Evolutionary conservation across 2,888 invertebrate species (phyloP).

Genomic region (Latrodectus hesperus): DNA sequence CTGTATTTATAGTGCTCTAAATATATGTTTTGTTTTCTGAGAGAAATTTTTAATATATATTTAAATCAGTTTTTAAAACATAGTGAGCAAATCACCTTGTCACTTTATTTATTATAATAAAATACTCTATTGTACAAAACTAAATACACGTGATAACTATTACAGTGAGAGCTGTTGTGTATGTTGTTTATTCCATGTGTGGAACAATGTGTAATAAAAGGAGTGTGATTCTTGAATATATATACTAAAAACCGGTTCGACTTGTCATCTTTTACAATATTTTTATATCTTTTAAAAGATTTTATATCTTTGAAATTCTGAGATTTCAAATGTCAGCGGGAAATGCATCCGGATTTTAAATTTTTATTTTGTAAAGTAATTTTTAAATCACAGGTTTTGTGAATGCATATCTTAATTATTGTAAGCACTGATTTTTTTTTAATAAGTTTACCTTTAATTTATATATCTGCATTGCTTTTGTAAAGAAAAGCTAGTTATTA

Average conservation of each 20-base stretch:
- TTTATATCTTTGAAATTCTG: background rate
- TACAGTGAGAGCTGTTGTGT: background rate
- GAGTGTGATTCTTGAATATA: background rate
- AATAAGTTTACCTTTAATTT: background rate
- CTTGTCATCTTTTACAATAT: background rate
- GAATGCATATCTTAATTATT: background rate
- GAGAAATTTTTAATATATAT: constrained; percentile 24
- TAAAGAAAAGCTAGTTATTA: background rate
- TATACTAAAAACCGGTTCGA: no score
- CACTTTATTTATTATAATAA: background rate
- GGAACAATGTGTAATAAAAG: background rate
- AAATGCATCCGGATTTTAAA: background rate
- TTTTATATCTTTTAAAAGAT: constrained; percentile 27
- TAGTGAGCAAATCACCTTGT: background rate
- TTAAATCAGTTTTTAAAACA: constrained; percentile 15
- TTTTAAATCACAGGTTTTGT: background rate
- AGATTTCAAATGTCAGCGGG: background rate
- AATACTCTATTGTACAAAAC: background rate
- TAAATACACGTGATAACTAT: background rate
- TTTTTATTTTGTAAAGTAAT: background rate
- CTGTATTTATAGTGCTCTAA: constrained; percentile 27
- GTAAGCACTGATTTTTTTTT: background rate
- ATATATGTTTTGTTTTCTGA: constrained; percentile 25
- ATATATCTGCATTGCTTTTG: background rate
- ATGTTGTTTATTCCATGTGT: constrained; percentile 12